Percentiles rank a stretch among this genome's conserved stretches.
Evolutionary conservation across 2,797 vertebrate species (phyloP).

Genomic region (Propithecus perrieri): DNA sequence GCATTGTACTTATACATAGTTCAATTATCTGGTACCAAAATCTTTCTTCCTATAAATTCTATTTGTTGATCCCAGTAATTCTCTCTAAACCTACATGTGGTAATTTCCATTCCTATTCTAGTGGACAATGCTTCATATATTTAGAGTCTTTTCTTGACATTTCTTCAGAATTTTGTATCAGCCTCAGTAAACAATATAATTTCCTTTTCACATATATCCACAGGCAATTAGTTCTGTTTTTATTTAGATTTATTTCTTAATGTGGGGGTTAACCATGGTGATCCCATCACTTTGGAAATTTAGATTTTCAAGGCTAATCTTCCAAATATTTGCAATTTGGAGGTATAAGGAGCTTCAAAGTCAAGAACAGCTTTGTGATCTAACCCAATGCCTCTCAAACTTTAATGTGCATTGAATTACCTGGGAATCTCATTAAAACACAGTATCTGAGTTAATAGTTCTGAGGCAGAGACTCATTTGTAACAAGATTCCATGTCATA

Average conservation of each 20-base stretch:
- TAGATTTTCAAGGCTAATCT: background rate
- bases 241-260: conserved; percentile 44
- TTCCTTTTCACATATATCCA: background rate
- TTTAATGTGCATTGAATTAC: background rate
- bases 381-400: background rate
- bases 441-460: background rate
- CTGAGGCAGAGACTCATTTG: background rate
- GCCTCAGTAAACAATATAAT: background rate
- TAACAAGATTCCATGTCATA: background rate
- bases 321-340: background rate
- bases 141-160: background rate
- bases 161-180: background rate
- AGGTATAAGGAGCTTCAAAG: background rate
- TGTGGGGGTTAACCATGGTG: background rate
- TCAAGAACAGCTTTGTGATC: conserved; percentile 29
- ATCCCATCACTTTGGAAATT: background rate
- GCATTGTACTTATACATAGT: background rate
- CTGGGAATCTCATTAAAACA: conserved; percentile 3
- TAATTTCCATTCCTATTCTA: background rate
- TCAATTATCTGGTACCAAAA: background rate
- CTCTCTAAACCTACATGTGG: background rate
- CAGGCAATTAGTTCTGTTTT: background rate
- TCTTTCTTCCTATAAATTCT: background rate
- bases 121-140: background rate
- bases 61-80: background rate